These are phyloP conservation scores for Aurelia aurita DNA, from an alignment of 30 jellyfish, hydroid and myxozoan species.

Conservation along the genomic window DNA sequence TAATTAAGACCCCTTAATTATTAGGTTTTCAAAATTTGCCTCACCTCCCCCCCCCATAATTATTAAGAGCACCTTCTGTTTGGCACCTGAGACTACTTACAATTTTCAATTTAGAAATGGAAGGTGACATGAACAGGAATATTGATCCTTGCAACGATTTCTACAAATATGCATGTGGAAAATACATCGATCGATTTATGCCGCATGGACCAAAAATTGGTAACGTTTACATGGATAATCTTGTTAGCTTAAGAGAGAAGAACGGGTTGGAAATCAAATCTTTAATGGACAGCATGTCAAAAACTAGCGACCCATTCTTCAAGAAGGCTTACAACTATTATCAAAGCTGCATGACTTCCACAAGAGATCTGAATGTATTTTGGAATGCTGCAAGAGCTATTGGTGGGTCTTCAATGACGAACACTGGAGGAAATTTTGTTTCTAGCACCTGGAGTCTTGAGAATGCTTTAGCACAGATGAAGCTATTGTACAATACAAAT, in stretches of 20 bases:
- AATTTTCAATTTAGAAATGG: too few relatives aligned
- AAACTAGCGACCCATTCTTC: constrained; percentile 18
- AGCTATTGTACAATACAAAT: neutral
- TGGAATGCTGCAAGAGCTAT: neutral
- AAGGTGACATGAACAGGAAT: too few relatives aligned
- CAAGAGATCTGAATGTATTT: neutral
- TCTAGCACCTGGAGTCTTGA: too few relatives aligned
- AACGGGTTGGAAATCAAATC: neutral
- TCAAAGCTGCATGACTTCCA: neutral
- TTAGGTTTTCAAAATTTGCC: too few relatives aligned
- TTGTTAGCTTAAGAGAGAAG: neutral
- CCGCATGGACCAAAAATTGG: neutral
- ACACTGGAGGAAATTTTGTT: too few relatives aligned
- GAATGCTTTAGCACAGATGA: constrained; percentile 2
- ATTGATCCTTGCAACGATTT: constrained; percentile 15
- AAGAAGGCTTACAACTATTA: constrained; percentile 14
- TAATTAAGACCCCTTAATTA: too few relatives aligned
- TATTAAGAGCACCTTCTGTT: too few relatives aligned
- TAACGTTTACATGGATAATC: too few relatives aligned
- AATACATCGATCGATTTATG: constrained; percentile 1
- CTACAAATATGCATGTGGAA: constrained; percentile 19
- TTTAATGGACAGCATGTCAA: constrained; percentile 3
- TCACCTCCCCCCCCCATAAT: too few relatives aligned
- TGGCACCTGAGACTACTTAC: too few relatives aligned
- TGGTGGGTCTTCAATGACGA: too few relatives aligned